phyloP scores from a whole-genome alignment of 2,797 vertebrate genomes.

The Phataginus tetradactyla region DNA sequence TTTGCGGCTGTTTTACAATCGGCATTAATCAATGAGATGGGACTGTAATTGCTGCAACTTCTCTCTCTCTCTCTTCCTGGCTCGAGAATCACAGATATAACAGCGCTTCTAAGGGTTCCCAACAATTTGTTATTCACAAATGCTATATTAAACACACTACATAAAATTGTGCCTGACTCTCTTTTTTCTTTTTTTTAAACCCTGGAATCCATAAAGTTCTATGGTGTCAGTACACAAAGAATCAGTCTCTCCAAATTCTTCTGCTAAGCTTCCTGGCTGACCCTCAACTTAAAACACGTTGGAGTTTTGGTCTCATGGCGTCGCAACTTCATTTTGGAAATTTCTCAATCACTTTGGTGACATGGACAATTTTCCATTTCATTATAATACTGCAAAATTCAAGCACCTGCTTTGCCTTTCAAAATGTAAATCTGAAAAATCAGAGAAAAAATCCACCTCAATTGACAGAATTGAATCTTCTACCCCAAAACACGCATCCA shows the following conservation, averaged over 20 bases:
- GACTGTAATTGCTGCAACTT: slow-evolving; percentile 69
- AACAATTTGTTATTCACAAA: slow-evolving; percentile 67
- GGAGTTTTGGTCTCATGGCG: slow-evolving; percentile 33
- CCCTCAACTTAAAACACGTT: neutral
- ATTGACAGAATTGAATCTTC: slow-evolving; percentile 60
- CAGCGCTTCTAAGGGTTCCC: slow-evolving; percentile 12
- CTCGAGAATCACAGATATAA: slow-evolving; percentile 66
- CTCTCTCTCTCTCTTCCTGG: slow-evolving; percentile 48
- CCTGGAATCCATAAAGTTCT: neutral
- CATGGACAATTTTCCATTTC: slow-evolving; percentile 63
- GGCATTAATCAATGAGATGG: slow-evolving; percentile 75
- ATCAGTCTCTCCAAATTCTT: neutral
- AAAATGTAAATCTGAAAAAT: slow-evolving; percentile 77
- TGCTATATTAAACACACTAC: neutral
- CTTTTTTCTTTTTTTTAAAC: neutral
- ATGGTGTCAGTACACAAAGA: neutral
- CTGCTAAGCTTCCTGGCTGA: neutral
- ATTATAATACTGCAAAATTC: slow-evolving; percentile 70
- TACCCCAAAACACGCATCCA: slow-evolving; percentile 45
- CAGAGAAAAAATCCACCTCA: slow-evolving; percentile 54
- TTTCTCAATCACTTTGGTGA: slow-evolving; percentile 69
- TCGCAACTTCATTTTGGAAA: slow-evolving; percentile 73
- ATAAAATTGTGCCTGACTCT: slow-evolving; percentile 62
- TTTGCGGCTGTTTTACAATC: slow-evolving; percentile 67
- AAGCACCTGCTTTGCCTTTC: slow-evolving; percentile 73